A percentile compares a stretch with the other conserved stretches of the same genome.
Evolutionary conservation across 2,888 invertebrate genomes (phyloP).

Genomic region (Dolichomitus sp.): DNA sequence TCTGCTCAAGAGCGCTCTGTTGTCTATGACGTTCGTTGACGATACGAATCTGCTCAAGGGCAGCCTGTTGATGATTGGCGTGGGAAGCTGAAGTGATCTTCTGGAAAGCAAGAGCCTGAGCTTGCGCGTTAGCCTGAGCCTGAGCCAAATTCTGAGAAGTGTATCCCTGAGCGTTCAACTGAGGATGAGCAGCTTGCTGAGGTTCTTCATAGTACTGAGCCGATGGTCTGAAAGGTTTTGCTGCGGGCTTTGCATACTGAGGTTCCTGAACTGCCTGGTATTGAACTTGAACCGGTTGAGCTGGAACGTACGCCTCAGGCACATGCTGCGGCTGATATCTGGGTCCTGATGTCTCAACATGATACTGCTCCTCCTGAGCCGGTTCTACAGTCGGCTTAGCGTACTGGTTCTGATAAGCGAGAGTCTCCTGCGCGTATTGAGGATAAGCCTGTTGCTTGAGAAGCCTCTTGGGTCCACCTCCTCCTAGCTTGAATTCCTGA

Average conservation of each 20-base stretch:
- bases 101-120: slow-evolving; percentile 82
- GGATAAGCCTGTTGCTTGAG: slow-evolving; percentile 70
- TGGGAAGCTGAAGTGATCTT: slow-evolving; percentile 82
- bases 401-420: slow-evolving; percentile 75
- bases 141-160: slow-evolving; percentile 71
- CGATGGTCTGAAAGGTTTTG: slow-evolving; percentile 74
- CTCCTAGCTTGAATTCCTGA: slow-evolving; percentile 80
- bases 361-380: slow-evolving; percentile 78
- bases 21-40: slow-evolving; percentile 80
- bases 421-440: slow-evolving; percentile 76
- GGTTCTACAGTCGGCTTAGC: slow-evolving; percentile 72
- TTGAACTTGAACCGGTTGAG: slow-evolving; percentile 64
- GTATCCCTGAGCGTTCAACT: slow-evolving; percentile 69
- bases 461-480: slow-evolving; percentile 70
- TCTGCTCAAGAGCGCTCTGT: slow-evolving; percentile 82
- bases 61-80: slow-evolving; percentile 79
- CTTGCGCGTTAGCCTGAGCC: slow-evolving; percentile 82
- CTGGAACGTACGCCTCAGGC: slow-evolving; percentile 69
- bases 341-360: slow-evolving; percentile 80
- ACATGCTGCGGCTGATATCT: slow-evolving; percentile 75
- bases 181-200: slow-evolving; percentile 70
- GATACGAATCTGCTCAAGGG: slow-evolving; percentile 81
- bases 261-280: slow-evolving; percentile 68
- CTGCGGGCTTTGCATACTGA: slow-evolving; percentile 71
- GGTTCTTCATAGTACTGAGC: slow-evolving; percentile 75